Conservation (phyloP, 2,888 invertebrate genomes). For the Frankliniella intonsa region DNA sequence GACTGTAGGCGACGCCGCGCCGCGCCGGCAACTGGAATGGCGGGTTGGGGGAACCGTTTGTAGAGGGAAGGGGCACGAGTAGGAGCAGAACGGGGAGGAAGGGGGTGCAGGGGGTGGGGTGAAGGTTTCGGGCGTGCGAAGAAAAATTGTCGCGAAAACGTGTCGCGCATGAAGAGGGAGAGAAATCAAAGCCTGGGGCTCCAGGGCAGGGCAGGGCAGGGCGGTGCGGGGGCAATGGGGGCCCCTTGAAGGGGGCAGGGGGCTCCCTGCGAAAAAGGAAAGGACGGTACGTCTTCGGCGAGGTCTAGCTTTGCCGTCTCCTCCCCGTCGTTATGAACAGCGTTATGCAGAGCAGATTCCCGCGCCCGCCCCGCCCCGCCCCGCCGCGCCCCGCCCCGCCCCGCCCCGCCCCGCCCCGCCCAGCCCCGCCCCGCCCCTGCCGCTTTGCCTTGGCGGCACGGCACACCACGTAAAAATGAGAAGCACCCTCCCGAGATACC, state of each 20-base stretch:
- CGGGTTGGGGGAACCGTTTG: too few species aligned
- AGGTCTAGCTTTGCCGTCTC: too few species aligned
- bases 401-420: neutral
- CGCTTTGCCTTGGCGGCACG: too few species aligned
- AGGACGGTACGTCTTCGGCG: too few species aligned
- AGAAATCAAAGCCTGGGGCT: conserved; percentile 18
- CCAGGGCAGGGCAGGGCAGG: neutral
- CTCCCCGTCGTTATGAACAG: too few species aligned
- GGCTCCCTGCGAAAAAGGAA: too few species aligned
- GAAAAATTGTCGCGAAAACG: conserved; percentile 25
- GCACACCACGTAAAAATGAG: neutral
- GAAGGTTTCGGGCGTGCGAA: conserved; percentile 15
- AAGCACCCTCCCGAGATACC: too few species aligned
- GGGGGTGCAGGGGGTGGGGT: neutral
- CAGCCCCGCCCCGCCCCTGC: neutral
- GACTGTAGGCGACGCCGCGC: too few species aligned
- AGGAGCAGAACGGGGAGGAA: neutral
- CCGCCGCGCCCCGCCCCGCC: neutral
- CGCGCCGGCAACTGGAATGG: too few species aligned
- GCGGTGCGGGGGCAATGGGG: neutral
- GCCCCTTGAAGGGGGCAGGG: too few species aligned
- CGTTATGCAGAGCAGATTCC: too few species aligned
- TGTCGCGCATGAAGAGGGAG: conserved; percentile 24
- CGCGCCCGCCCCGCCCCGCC: too few species aligned
- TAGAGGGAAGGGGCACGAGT: neutral